These are phyloP conservation scores for Bothrops jararaca DNA, from an alignment of 2,113 vertebrate species.

Conservation along the genomic window DNA sequence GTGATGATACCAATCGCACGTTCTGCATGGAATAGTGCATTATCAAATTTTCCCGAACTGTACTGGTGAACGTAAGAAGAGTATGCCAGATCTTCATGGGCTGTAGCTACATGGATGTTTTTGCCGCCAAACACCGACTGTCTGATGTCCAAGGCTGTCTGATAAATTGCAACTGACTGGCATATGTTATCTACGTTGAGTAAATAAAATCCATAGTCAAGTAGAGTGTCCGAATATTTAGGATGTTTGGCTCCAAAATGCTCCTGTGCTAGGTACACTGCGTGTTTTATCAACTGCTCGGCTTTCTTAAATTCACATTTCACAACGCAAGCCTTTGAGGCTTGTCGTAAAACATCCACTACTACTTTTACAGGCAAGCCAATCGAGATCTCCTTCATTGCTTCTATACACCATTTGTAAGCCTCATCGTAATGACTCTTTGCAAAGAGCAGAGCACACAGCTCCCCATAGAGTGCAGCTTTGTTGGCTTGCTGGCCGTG, in stretches of 20 bases:
- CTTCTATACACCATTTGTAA: slow-evolving; percentile 98
- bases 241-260: slow-evolving; percentile 98
- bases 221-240: slow-evolving; percentile 95
- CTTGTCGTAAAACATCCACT: slow-evolving; percentile 96
- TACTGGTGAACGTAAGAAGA: slow-evolving; percentile 99
- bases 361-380: slow-evolving; percentile 95
- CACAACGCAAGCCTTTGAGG: slow-evolving; percentile 98
- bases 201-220: slow-evolving; percentile 98
- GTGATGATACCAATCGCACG: too few relatives aligned
- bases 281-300: slow-evolving; percentile 97
- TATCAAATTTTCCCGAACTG: slow-evolving; percentile 98
- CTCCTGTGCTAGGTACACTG: slow-evolving; percentile 95
- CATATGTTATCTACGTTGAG: slow-evolving; percentile 99
- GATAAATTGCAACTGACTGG: slow-evolving; percentile 98
- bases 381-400: slow-evolving; percentile 94
- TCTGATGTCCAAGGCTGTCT: slow-evolving; percentile 96
- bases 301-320: slow-evolving; percentile 98
- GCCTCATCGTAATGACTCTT: slow-evolving; percentile 99
- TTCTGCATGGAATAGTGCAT: too few relatives aligned
- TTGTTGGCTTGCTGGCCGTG: slow-evolving; percentile 96
- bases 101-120: slow-evolving; percentile 97
- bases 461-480: slow-evolving; percentile 93
- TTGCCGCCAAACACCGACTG: slow-evolving; percentile 98
- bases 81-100: slow-evolving; percentile 96
- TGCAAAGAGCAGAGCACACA: slow-evolving; percentile 95